phyloP scores from a whole-genome alignment of 2,797 vertebrate genomes.

The Lepilemur septentrionalis region DNA sequence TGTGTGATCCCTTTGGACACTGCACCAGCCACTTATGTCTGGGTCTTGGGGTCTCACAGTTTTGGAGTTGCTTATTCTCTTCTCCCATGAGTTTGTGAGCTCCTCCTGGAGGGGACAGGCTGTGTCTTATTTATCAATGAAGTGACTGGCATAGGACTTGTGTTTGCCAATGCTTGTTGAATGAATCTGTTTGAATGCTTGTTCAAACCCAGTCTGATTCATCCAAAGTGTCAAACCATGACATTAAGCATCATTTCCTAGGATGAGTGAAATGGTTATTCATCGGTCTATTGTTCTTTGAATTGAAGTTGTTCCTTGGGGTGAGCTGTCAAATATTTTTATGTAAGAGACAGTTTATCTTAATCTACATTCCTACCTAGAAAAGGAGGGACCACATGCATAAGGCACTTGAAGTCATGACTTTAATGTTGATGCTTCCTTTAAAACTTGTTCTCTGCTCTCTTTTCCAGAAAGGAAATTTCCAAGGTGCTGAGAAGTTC shows the following conservation, averaged over 20 bases:
- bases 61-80: background rate
- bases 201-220: background rate
- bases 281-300: background rate
- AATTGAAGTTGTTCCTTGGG: background rate
- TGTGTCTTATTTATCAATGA: background rate
- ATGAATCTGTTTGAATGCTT: background rate
- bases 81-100: background rate
- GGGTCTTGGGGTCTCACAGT: background rate
- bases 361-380: background rate
- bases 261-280: background rate
- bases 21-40: background rate
- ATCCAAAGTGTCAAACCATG: accelerated
- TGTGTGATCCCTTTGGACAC: accelerated
- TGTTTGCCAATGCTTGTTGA: accelerated
- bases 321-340: background rate
- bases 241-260: background rate
- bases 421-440: background rate
- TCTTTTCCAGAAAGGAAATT: conserved; percentile 92
- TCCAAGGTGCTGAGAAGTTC: conserved; percentile 94
- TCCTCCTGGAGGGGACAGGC: background rate
- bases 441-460: background rate
- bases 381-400: background rate
- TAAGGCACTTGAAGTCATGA: background rate
- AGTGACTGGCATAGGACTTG: background rate
- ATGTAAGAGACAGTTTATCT: background rate